Conservation (phyloP, 2,113 vertebrate genomes). For the Cygnus atratus region DNA sequence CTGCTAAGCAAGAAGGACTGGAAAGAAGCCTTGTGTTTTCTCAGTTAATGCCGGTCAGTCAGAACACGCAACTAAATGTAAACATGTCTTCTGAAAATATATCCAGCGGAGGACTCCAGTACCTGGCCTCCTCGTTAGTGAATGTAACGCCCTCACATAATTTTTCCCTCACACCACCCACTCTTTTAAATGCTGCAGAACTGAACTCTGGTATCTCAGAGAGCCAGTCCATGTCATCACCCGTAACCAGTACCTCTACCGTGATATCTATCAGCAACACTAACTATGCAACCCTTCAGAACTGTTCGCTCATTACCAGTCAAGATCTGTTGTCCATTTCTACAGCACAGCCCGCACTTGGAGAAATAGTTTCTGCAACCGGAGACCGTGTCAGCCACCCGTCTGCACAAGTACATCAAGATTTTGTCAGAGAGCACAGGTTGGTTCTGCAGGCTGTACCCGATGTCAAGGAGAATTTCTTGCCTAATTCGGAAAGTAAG, state of each 20-base stretch:
- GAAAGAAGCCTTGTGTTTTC: slow-evolving; percentile 88
- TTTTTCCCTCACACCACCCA: slow-evolving; percentile 77
- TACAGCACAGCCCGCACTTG: slow-evolving; percentile 70
- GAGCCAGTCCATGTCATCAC: slow-evolving; percentile 74
- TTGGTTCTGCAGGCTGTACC: slow-evolving; percentile 84
- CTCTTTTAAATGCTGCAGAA: slow-evolving; percentile 78
- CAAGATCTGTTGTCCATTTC: slow-evolving; percentile 81
- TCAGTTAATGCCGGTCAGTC: slow-evolving; percentile 89
- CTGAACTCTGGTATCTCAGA: slow-evolving; percentile 78
- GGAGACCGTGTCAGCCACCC: slow-evolving; percentile 72
- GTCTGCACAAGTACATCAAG: slow-evolving; percentile 76
- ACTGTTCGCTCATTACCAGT: slow-evolving; percentile 80
- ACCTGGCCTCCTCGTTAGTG: slow-evolving; percentile 76
- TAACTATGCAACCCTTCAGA: slow-evolving; percentile 84
- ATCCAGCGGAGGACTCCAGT: slow-evolving; percentile 74
- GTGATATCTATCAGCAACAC: slow-evolving; percentile 85
- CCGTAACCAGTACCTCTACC: slow-evolving; percentile 81
- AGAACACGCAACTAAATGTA: slow-evolving; percentile 84
- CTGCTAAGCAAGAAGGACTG: slow-evolving; percentile 93
- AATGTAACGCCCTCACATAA: slow-evolving; percentile 77
- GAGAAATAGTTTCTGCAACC: slow-evolving; percentile 67
- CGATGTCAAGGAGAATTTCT: slow-evolving; percentile 86
- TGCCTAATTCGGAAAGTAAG: slow-evolving; percentile 85
- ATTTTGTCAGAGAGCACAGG: slow-evolving; percentile 80
- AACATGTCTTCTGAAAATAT: slow-evolving; percentile 79